Conservation (phyloP, 2,888 invertebrate genomes). For the Oligia fasciuncula region DNA sequence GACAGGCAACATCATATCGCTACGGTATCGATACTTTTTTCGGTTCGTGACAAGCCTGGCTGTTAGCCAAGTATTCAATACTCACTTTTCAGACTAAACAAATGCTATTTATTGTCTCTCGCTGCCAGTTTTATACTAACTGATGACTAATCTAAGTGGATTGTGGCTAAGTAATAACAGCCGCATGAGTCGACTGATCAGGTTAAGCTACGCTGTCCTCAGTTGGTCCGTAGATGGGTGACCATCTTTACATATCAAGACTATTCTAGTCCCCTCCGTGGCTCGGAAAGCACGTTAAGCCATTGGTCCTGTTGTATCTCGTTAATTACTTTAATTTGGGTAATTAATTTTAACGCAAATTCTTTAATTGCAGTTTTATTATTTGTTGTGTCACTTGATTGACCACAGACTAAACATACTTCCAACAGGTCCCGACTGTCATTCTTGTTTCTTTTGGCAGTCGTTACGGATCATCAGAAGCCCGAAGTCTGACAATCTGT, state of each 20-base stretch:
- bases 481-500: neutral
- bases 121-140: neutral
- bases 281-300: neutral
- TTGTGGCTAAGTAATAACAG: neutral
- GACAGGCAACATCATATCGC: neutral
- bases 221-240: neutral
- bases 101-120: slow-evolving; percentile 20
- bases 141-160: neutral
- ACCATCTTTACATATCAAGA: neutral
- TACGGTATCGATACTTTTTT: neutral
- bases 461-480: neutral
- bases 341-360: no score
- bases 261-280: neutral
- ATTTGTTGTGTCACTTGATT: no score
- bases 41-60: neutral
- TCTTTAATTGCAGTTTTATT: no score
- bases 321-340: no score
- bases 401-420: no score
- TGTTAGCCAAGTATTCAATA: slow-evolving; percentile 34
- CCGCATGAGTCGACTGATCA: no score
- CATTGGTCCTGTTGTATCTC: no score
- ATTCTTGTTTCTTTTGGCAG: neutral
- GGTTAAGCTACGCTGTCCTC: no score
- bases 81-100: slow-evolving; percentile 35
- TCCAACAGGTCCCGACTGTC: no score